Conservation (phyloP, 2,797 vertebrate species). For the Botia kubotai region DNA sequence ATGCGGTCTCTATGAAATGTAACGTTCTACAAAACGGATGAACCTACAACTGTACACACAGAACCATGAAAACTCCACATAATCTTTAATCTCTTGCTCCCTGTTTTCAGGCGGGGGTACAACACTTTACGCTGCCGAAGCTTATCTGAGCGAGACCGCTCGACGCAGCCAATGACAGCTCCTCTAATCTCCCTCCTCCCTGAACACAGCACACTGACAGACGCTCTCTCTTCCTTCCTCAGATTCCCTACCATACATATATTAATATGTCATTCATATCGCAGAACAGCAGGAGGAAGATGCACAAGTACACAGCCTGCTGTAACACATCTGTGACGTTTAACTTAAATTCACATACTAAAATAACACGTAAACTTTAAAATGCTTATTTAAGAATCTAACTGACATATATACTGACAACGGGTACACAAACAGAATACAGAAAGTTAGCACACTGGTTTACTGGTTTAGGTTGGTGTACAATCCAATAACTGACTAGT, state of each 20-base stretch:
- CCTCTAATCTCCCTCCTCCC: constrained; percentile 93
- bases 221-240: constrained; percentile 92
- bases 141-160: constrained; percentile 90
- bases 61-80: constrained; percentile 63
- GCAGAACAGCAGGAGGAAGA: constrained; percentile 74
- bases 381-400: background rate
- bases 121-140: constrained; percentile 82
- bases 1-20: background rate
- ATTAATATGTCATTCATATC: constrained; percentile 97
- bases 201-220: constrained; percentile 93
- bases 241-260: constrained; percentile 94
- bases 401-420: background rate
- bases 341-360: background rate
- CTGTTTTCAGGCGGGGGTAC: constrained; percentile 60
- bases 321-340: constrained; percentile 11
- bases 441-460: background rate
- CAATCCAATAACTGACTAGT: too few species aligned
- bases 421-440: constrained; percentile 48
- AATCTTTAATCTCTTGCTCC: constrained; percentile 72
- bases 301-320: constrained; percentile 60
- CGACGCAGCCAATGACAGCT: constrained; percentile 91
- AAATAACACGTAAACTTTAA: background rate
- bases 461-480: too few species aligned
- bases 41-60: constrained; percentile 45
- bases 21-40: constrained; percentile 23